Percentiles rank a stretch among this genome's conserved stretches.
phyloP scores from a whole-genome alignment of 2,888 invertebrate species.

The Phasia obesa region DNA sequence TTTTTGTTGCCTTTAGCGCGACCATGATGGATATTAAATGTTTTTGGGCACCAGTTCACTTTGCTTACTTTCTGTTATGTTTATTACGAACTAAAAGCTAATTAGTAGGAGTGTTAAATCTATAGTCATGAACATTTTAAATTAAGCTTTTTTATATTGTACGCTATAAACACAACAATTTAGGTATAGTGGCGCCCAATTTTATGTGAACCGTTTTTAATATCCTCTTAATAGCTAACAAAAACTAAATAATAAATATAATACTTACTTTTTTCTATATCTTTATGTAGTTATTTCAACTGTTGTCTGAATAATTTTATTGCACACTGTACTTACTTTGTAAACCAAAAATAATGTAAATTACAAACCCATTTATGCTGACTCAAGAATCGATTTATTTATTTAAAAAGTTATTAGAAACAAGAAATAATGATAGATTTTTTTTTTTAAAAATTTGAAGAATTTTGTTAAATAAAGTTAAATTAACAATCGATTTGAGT shows the following conservation, averaged over 20 bases:
- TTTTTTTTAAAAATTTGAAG: background rate
- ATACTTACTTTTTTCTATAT: background rate
- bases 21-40: too few relatives aligned
- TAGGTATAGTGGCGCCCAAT: too few relatives aligned
- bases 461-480: background rate
- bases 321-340: conserved; percentile 21
- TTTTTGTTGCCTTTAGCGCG: too few relatives aligned
- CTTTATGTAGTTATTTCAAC: background rate
- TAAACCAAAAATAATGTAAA: background rate
- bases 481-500: conserved; percentile 21
- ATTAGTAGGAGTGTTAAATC: too few relatives aligned
- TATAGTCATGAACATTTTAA: too few relatives aligned
- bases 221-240: too few relatives aligned
- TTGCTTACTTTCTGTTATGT: too few relatives aligned
- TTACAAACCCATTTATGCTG: background rate
- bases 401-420: background rate
- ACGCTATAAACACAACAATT: too few relatives aligned
- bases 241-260: background rate
- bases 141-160: too few relatives aligned
- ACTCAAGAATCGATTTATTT: conserved; percentile 43
- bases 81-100: too few relatives aligned
- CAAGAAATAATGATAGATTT: background rate
- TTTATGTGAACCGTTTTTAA: too few relatives aligned
- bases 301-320: background rate
- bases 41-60: too few relatives aligned